Conservation (phyloP, 2,113 vertebrate genomes). For the Alethe castanea region DNA sequence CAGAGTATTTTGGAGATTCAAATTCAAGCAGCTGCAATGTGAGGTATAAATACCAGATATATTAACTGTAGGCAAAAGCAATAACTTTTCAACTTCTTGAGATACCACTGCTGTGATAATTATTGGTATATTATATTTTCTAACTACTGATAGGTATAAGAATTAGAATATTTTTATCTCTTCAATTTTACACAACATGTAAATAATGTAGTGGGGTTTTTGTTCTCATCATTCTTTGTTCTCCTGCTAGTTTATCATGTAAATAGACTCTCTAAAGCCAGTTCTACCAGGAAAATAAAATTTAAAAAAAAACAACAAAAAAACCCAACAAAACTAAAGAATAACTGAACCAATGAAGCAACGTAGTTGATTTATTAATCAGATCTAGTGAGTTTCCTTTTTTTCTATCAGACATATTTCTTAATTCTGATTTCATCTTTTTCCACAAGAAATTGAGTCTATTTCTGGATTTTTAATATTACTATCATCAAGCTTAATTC, state of each 20-base stretch:
- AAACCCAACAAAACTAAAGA: not conserved
- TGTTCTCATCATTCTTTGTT: not conserved
- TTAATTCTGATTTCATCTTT: not conserved
- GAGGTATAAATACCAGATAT: not conserved
- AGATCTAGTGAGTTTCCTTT: not conserved
- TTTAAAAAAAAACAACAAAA: not conserved
- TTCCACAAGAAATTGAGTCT: not conserved
- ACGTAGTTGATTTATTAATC: not conserved
- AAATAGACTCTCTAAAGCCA: not conserved
- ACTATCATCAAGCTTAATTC: not conserved
- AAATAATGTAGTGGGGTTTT: fast-evolving
- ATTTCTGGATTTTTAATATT: not conserved
- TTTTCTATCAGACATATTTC: not conserved
- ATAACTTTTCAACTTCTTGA: not conserved
- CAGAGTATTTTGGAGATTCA: not conserved
- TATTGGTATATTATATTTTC: not conserved
- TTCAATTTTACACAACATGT: not conserved
- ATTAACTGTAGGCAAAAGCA: not conserved
- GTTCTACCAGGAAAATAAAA: not conserved
- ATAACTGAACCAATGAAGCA: not conserved
- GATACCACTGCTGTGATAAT: not conserved
- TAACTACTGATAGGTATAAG: not conserved
- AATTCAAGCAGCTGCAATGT: not conserved
- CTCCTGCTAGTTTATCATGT: not conserved
- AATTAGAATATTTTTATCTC: not conserved